These are phyloP conservation scores for Parapsyche elsis DNA, from an alignment of 1,140 invertebrate genomes.

Conservation along the genomic window DNA sequence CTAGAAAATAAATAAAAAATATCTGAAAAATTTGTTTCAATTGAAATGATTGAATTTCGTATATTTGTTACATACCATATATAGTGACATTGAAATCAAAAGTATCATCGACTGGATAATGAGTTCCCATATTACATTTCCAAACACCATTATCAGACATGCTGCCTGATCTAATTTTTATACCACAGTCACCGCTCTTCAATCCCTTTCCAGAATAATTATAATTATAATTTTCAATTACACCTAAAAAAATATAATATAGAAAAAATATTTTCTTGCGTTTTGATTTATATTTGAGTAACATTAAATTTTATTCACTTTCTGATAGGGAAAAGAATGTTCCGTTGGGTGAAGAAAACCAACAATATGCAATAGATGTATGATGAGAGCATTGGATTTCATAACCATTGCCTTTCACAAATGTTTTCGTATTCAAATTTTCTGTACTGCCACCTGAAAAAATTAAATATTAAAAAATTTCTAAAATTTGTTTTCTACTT, in stretches of 20 bases:
- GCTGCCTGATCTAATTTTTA: constrained; percentile 39
- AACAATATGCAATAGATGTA: constrained; percentile 47
- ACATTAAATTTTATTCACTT: constrained; percentile 18
- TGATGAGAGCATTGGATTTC: not conserved
- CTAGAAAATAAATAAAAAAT: constrained; percentile 1
- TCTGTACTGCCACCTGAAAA: too few species aligned
- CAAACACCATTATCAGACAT: constrained; percentile 45
- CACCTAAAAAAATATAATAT: constrained; percentile 19
- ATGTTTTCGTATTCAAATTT: not conserved
- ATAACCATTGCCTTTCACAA: not conserved
- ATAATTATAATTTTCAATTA: constrained; percentile 14
- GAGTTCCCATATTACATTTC: constrained; percentile 46
- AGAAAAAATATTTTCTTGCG: not conserved
- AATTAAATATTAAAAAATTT: too few species aligned
- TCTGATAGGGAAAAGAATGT: constrained; percentile 23
- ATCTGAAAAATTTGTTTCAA: not conserved
- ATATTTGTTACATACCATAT: constrained; percentile 37
- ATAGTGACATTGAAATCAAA: constrained; percentile 33
- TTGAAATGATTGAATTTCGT: not conserved
- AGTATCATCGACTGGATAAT: not conserved
- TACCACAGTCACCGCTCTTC: constrained; percentile 46
- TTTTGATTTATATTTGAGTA: not conserved
- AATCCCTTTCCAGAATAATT: constrained; percentile 51
- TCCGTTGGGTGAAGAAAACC: constrained; percentile 49
- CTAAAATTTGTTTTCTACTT: too few species aligned